A percentile compares a stretch with the other conserved stretches of the same genome.
Evolutionary conservation across 1,140 invertebrate genomes (phyloP).

Genomic region (Camponotus pennsylvanicus): DNA sequence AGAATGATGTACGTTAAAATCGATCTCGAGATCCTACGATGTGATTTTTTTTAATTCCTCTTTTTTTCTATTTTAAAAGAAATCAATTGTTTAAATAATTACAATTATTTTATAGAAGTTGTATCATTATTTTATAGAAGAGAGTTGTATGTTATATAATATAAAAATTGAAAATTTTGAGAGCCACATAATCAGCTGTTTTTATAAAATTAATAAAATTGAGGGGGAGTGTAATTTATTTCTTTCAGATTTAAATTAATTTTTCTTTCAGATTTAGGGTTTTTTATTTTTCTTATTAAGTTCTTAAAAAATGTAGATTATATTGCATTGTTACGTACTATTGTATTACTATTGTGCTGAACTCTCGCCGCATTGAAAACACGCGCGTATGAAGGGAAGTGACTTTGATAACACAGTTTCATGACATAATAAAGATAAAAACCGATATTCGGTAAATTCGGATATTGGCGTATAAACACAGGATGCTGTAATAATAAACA

Average conservation of each 20-base stretch:
- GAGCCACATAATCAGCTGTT: too few relatives aligned
- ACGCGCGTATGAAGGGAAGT: background rate
- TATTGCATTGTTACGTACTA: background rate
- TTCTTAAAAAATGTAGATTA: background rate
- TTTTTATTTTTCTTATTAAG: background rate
- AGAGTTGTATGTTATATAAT: too few relatives aligned
- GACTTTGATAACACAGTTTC: background rate
- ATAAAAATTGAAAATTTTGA: too few relatives aligned
- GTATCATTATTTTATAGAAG: too few relatives aligned
- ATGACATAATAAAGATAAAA: constrained; percentile 14
- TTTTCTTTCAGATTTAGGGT: background rate
- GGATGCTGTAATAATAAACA: constrained; percentile 14
- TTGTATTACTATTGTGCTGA: background rate
- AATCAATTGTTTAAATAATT: too few relatives aligned
- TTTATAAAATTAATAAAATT: background rate
- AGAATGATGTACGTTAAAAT: background rate
- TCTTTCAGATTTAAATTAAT: background rate
- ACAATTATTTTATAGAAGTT: too few relatives aligned
- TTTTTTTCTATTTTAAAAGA: too few relatives aligned
- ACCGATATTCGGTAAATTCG: background rate
- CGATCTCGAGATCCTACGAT: background rate
- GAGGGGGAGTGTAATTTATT: background rate
- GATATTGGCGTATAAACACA: background rate
- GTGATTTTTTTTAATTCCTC: too few relatives aligned
- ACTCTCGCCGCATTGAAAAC: background rate